Conservation (phyloP, 2,797 vertebrate species). For the Telmatherina bonti region DNA sequence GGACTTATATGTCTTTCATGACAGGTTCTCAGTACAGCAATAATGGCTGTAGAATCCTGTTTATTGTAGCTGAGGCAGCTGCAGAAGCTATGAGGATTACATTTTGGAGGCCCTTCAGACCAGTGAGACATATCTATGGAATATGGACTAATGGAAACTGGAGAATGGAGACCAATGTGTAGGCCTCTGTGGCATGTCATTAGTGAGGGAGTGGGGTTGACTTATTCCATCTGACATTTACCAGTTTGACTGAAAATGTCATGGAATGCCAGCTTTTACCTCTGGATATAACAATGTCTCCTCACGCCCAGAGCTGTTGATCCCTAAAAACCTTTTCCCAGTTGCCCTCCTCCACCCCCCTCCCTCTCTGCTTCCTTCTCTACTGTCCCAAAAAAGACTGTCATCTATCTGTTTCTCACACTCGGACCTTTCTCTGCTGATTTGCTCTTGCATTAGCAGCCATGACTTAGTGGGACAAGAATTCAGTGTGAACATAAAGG, state of each 20-base stretch:
- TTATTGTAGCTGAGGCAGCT: conserved; percentile 24
- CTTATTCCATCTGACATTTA: conserved; percentile 83
- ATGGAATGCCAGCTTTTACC: conserved; percentile 81
- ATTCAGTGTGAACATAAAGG: neutral
- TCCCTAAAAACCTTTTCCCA: conserved; percentile 41
- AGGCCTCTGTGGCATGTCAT: conserved; percentile 69
- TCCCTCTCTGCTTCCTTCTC: conserved; percentile 11
- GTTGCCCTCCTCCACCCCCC: conserved; percentile 26
- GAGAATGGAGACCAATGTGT: conserved; percentile 59
- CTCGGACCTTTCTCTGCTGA: conserved; percentile 9
- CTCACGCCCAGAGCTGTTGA: conserved; percentile 74
- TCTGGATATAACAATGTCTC: conserved; percentile 71
- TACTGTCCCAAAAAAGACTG: conserved; percentile 38
- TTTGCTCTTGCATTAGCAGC: conserved; percentile 18
- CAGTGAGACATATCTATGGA: conserved; percentile 50
- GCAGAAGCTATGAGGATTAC: conserved; percentile 37
- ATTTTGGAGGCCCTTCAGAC: conserved; percentile 45
- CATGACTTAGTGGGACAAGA: neutral
- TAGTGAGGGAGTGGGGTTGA: conserved; percentile 64
- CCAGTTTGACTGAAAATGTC: conserved; percentile 81
- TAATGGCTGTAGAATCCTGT: neutral
- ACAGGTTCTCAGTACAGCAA: neutral
- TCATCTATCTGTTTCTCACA: conserved; percentile 11
- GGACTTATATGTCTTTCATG: neutral
- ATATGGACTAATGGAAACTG: conserved; percentile 61